A percentile compares a stretch with the other conserved stretches of the same genome.
Conservation (phyloP, 2,888 invertebrate genomes). For the Chymomyza caudatula region DNA sequence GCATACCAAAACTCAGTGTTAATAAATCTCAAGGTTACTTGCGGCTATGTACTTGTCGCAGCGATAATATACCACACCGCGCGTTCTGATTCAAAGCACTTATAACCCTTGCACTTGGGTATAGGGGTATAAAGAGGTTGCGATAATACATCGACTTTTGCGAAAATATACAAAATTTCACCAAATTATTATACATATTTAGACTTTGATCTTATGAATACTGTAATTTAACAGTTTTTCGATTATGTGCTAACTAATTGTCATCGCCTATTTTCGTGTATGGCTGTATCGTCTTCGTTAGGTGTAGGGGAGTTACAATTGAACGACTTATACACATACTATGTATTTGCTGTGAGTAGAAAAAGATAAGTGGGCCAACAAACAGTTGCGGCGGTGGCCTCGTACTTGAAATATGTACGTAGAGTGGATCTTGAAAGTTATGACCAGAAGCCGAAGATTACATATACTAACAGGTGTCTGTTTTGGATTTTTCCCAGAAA, state of each 20-base stretch:
- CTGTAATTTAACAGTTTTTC: background rate
- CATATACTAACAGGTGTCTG: too few species aligned
- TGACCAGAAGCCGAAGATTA: background rate
- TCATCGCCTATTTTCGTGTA: background rate
- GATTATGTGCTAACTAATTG: background rate
- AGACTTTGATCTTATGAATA: background rate
- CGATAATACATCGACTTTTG: background rate
- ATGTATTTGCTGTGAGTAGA: background rate
- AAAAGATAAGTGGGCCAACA: background rate
- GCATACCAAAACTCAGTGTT: background rate
- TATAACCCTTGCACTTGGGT: background rate
- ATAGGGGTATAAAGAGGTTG: background rate
- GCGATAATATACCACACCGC: too few species aligned
- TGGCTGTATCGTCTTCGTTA: background rate
- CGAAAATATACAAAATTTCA: background rate
- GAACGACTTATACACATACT: background rate
- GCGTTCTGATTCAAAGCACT: background rate
- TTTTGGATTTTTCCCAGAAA: too few species aligned
- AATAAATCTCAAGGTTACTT: background rate
- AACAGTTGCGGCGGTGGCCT: background rate
- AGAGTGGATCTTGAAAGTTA: background rate
- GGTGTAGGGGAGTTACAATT: background rate
- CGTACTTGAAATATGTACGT: background rate
- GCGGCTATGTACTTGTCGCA: background rate
- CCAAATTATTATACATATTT: background rate